Evolutionary conservation across 2,113 vertebrate genomes (phyloP).

Genomic region (Pterocles gutturalis): DNA sequence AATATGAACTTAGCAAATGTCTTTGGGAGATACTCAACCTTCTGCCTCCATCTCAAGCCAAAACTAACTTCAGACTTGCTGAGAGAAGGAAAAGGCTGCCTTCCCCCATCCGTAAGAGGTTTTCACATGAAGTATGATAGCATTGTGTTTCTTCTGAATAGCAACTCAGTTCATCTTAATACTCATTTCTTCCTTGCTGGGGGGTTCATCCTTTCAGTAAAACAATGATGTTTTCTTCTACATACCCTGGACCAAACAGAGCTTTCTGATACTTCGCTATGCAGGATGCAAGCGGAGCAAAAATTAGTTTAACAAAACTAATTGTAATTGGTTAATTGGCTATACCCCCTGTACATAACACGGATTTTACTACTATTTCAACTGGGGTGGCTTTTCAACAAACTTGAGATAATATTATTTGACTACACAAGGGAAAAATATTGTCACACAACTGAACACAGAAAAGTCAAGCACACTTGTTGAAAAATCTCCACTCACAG

Average conservation of each 20-base stretch:
- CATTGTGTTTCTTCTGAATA: slow-evolving; percentile 14
- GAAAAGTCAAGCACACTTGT: not conserved
- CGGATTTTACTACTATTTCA: not conserved
- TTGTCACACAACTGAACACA: not conserved
- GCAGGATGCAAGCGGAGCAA: not conserved
- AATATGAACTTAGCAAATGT: slow-evolving; percentile 1
- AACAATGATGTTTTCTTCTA: not conserved
- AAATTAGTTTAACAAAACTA: not conserved
- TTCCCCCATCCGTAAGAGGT: not conserved
- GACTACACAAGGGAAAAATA: not conserved
- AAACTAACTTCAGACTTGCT: slow-evolving; percentile 57
- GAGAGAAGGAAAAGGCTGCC: slow-evolving; percentile 15
- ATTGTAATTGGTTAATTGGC: not conserved
- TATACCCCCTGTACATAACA: not conserved
- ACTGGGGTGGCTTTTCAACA: not conserved
- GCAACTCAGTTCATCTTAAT: not conserved
- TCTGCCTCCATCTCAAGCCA: slow-evolving; percentile 37
- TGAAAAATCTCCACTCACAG: not conserved
- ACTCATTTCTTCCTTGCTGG: not conserved
- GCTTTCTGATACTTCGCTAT: not conserved
- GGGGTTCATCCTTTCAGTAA: not conserved
- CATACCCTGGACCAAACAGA: not conserved
- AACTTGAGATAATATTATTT: not conserved
- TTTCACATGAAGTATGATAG: slow-evolving; percentile 47
- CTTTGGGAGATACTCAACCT: slow-evolving; percentile 46